Evolutionary conservation across 2,888 invertebrate species (phyloP), one percentile per base, ranked within the genome.

Genomic region (Spilosoma lubricipeda): DNA sequence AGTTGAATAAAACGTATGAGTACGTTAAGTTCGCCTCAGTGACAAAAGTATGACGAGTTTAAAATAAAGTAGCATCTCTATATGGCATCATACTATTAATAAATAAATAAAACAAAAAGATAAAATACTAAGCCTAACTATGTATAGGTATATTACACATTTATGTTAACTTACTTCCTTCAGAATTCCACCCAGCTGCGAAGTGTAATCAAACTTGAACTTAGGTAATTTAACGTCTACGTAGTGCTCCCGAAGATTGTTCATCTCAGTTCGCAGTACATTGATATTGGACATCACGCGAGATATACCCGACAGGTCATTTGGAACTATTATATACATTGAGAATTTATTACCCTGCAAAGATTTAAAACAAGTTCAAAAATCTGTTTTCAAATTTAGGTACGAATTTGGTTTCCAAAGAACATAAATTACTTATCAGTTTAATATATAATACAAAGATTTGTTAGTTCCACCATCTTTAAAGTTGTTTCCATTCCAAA

Each of bases 321-420:
- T 96, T 0, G 98, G 98, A 67, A 98, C 93, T 27, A 98, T 90
- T 20, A 98, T 92, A 86, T 97, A 97, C 97, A 98, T 97, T 0
- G 98, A 96, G 86, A 97, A 97, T 90, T 97, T 97, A 76, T 96
- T 96, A 2, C 98, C 98, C 98, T 98, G 89, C 3, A 72, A 71
- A 71, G 1, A 64, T 56, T 48, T 36, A 27, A 36, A 66, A 48
- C 63, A 13, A 30, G 52, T 15, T 59, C 0, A 59, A 59, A n/a
- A 11, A 11, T 11, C n/a, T 27, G 11, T n/a, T 27, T 11, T n/a
- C 27, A 11, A 27, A 59, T 59, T 27, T 18, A n/a, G n/a, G n/a
- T n/a, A 30, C 30, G 3, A 15, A 13, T n/a, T 72, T 39, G 18
- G 27, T n/a, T 67, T 42, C 18, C 20, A 45, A 20, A 30, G 8